A percentile compares a stretch with the other conserved stretches of the same genome.
Evolutionary conservation across 92 coral and sea anemone species (phyloP).

Genomic region (Porites evermanni): DNA sequence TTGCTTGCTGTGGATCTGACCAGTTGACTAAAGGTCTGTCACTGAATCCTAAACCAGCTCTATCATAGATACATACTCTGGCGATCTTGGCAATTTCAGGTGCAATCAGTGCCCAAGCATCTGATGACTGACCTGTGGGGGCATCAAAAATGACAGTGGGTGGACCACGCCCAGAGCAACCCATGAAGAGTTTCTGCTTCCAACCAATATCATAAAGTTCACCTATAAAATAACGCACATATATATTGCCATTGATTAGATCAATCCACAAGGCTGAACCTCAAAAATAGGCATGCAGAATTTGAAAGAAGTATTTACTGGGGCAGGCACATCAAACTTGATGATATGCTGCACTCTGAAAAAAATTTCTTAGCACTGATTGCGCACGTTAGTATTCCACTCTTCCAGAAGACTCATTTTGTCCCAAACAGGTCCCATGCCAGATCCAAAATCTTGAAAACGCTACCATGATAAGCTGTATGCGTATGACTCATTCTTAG

Average conservation of each 20-base stretch:
- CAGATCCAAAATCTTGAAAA: no score
- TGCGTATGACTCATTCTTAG: no score
- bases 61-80: constrained; percentile 86
- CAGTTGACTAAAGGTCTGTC: constrained; percentile 74
- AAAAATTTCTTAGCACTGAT: no score
- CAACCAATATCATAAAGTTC: constrained; percentile 82
- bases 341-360: no score
- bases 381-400: no score
- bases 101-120: constrained; percentile 79
- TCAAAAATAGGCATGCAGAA: no score
- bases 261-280: not conserved
- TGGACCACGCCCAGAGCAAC: constrained; percentile 83
- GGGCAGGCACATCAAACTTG: no score
- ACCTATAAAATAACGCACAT: constrained; percentile 47
- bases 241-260: not conserved
- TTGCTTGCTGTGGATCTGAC: constrained; percentile 52
- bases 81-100: constrained; percentile 81
- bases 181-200: constrained; percentile 92
- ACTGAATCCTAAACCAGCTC: constrained; percentile 96
- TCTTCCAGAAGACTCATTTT: no score
- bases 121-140: constrained; percentile 91
- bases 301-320: no score
- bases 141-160: constrained; percentile 91
- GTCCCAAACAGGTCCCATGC: no score
- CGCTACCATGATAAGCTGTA: no score